phyloP scores from a whole-genome alignment of 2,888 invertebrate species.

The Malacosoma neustria region DNA sequence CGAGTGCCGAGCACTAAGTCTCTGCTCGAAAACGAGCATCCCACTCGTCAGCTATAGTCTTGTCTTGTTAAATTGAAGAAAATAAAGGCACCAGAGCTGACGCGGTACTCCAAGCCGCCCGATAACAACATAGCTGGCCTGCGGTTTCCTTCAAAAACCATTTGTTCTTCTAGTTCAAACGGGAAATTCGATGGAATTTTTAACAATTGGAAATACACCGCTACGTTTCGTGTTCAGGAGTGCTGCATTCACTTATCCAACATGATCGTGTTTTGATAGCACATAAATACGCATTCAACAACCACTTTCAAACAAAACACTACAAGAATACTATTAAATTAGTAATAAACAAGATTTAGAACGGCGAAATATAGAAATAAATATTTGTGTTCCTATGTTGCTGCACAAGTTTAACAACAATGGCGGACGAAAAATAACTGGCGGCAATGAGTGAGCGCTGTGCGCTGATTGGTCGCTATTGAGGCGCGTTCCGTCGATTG shows the following conservation, averaged over 20 bases:
- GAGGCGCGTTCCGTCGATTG: conserved; percentile 52
- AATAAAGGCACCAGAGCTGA: conserved; percentile 58
- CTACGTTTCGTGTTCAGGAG: conserved; percentile 1
- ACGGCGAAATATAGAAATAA: background rate
- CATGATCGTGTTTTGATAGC: conserved; percentile 36
- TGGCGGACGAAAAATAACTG: conserved; percentile 46
- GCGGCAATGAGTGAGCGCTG: conserved; percentile 37
- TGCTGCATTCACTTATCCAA: conserved; percentile 45
- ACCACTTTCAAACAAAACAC: background rate
- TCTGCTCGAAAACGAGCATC: conserved; percentile 71
- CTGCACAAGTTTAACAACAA: conserved; percentile 28
- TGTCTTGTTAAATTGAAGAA: conserved; percentile 67
- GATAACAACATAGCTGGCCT: conserved; percentile 61
- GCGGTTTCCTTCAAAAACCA: conserved; percentile 52
- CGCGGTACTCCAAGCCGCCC: conserved; percentile 42
- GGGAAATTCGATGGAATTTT: conserved; percentile 12
- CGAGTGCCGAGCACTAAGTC: conserved; percentile 53
- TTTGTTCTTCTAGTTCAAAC: conserved; percentile 35
- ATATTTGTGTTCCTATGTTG: background rate
- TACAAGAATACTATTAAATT: background rate
- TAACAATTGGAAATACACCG: conserved; percentile 3
- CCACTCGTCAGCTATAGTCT: conserved; percentile 68
- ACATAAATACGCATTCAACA: background rate
- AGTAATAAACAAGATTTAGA: background rate
- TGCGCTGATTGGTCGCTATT: conserved; percentile 59